Percentiles rank a stretch among this genome's conserved stretches.
Conservation (phyloP, 2,113 vertebrate species). For the Oreotragus oreotragus region DNA sequence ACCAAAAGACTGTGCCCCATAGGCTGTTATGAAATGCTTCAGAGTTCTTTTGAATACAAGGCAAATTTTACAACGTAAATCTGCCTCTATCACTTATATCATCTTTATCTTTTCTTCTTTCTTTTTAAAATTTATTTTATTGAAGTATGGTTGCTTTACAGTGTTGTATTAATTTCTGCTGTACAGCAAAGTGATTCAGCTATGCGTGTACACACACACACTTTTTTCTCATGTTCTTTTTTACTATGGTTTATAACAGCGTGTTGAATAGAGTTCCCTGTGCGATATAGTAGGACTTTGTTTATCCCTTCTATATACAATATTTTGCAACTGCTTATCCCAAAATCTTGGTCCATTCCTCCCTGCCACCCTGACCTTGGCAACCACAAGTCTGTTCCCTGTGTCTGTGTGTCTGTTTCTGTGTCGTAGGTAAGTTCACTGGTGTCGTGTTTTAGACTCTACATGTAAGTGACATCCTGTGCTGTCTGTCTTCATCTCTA, state of each 20-base stretch:
- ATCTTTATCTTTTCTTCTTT: neutral
- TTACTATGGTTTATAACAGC: neutral
- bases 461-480: neutral
- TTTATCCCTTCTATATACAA: neutral
- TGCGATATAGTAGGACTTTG: neutral
- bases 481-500: neutral
- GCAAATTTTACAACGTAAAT: neutral
- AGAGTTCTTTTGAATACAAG: neutral
- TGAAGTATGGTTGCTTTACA: neutral
- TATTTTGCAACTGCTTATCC: neutral
- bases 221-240: neutral
- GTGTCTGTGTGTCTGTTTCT: neutral
- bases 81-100: neutral
- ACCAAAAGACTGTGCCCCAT: neutral
- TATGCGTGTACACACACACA: accelerated
- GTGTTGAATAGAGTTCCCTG: neutral
- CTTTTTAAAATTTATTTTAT: neutral
- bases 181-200: neutral
- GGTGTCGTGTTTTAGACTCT: neutral
- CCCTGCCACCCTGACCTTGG: accelerated
- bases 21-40: neutral
- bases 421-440: neutral
- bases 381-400: neutral
- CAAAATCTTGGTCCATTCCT: neutral
- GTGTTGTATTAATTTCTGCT: neutral